A percentile compares a stretch with the other conserved stretches of the same genome.
These are phyloP conservation scores for Calameuta filiformis DNA, from an alignment of 2,888 invertebrate species.

Conservation along the genomic window DNA sequence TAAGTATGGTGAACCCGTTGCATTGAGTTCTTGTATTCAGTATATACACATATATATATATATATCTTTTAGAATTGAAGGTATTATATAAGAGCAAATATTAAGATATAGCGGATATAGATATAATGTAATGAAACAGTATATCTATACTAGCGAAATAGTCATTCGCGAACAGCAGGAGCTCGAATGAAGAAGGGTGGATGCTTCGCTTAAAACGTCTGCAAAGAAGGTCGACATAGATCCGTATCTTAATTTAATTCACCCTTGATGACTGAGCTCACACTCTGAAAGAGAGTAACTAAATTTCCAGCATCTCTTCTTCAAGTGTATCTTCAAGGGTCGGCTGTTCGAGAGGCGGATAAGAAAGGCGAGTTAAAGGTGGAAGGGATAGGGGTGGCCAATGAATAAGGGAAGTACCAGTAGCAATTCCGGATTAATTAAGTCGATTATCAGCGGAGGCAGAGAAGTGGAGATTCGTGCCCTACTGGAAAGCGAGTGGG, in stretches of 20 bases:
- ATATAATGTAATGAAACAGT: background rate
- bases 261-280: conserved; percentile 13
- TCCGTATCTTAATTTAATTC: conserved; percentile 24
- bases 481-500: background rate
- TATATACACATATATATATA: background rate
- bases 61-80: background rate
- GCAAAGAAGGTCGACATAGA: conserved; percentile 16
- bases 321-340: conserved; percentile 1
- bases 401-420: background rate
- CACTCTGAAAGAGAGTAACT: conserved; percentile 1
- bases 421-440: conserved; percentile 19
- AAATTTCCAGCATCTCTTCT: conserved; percentile 20
- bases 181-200: background rate
- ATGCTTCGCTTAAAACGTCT: conserved; percentile 13
- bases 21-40: background rate
- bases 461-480: background rate
- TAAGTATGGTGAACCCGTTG: background rate
- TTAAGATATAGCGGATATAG: background rate
- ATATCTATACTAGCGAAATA: background rate
- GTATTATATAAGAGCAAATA: background rate
- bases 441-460: conserved; percentile 18
- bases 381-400: background rate
- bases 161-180: background rate
- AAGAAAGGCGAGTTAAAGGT: background rate
- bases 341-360: background rate